phyloP scores from a whole-genome alignment of 2,888 invertebrate genomes.

The Sisyra terminalis region DNA sequence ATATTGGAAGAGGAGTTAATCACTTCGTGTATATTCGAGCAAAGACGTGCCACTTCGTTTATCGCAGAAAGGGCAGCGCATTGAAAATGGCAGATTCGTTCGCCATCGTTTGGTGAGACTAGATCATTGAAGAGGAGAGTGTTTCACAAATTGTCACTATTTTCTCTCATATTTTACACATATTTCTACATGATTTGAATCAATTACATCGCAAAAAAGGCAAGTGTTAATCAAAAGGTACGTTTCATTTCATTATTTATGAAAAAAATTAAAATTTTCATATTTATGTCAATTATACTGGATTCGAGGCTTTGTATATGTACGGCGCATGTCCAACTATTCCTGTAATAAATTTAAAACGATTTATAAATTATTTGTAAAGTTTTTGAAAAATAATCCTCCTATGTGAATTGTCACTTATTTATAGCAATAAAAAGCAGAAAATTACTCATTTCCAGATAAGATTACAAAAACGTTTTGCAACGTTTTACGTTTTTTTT shows the following conservation, averaged over 20 bases:
- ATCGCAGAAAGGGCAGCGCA: background rate
- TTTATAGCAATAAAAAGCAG: no score
- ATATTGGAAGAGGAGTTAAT: background rate
- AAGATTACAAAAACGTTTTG: conserved; percentile 1
- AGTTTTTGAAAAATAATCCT: no score
- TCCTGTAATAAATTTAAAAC: no score
- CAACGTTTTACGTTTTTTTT: conserved; percentile 3
- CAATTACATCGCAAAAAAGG: no score
- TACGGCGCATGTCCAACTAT: no score
- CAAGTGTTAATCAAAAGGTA: no score
- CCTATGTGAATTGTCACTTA: no score
- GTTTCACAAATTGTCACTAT: background rate
- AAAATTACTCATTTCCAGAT: no score
- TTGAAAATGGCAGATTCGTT: conserved; percentile 6
- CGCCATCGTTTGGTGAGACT: conserved; percentile 3
- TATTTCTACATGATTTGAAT: no score
- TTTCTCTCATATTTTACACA: background rate
- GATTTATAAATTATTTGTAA: no score
- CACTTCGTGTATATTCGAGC: background rate
- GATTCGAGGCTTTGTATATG: background rate
- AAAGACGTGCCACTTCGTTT: background rate
- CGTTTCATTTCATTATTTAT: no score
- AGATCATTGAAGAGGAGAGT: conserved; percentile 1
- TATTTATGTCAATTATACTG: background rate
- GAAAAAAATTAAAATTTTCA: conserved; percentile 1